Base-by-base conservation (phyloP, 1,140 invertebrate species). In the Venturia canescens region DNA sequence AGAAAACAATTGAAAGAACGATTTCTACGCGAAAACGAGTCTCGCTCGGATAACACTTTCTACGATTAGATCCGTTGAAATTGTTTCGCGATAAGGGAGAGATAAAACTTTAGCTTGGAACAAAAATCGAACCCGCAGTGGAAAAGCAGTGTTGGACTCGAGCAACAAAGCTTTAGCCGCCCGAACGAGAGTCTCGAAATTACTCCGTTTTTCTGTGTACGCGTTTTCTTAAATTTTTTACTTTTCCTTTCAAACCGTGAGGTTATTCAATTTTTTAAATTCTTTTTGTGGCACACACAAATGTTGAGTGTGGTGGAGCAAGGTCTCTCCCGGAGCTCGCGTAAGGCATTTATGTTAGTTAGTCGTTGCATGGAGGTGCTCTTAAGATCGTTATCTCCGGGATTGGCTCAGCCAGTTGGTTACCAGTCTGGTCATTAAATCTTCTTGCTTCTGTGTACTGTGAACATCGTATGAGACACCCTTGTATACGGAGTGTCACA, bases 291-390 rank as follows among this genome's bases (percentile, higher is more conserved):
- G 16, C 4, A 53, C 4, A 53, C n/a, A 18, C n/a, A 53, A 53
- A 53, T 53, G 60, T 63, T 63, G 21, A 23, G 29, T 69, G 31
- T 26, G 1, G 5, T 29, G n/a, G 44, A 21, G 29, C 74, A 38
- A 76, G 50, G 74, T 48, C 53, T 63, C 82, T 23, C 38, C 38
- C 21, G 60, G 44, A 67, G 53, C 57, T 63, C 83, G 80, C 82
- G 81, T 78, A 79, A 86, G 79, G 84, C 84, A 85, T 85, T 86
- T 86, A 82, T 85, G 86, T 85, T 85, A 84, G 81, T 82, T 86
- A 82, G 84, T 85, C 74, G 74, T 63, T 84, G 86, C 63, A 82
- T 70, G 74, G 34, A 71, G 57, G 50, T 81, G 83, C 79, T 83
- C 78, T 81, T 83, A 79, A 87, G 86, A 87, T 86, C 76, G 76